Base-by-base conservation (phyloP, 2,888 invertebrate species). In the Pandemis heparana region DNA sequence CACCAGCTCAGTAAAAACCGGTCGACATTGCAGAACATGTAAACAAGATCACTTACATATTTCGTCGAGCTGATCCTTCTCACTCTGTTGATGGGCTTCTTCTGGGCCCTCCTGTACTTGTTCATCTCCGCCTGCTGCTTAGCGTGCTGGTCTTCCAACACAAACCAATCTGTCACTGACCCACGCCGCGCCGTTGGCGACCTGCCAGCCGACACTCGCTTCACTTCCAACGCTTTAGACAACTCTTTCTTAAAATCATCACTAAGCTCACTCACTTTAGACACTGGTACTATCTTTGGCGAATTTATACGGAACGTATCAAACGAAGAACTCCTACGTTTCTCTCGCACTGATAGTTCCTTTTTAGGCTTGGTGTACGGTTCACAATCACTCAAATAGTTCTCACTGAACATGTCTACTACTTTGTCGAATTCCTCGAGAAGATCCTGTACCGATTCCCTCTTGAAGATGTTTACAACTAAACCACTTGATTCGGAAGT, bases 161-260 rank as follows among this genome's bases (percentile, higher is more conserved):
- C 91, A 74, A 92, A 93, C 90, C 94, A 94, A 81, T 94, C 94
- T 4, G 94, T 94, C 73, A 92, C 94, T 0, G 94, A 94, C 5
- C 92, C 92, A 59, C 94, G 83, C 62, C 94, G 85, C 6, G 80
- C 83, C 41, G 82, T 79, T 69, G 79, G 82, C 51, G 79, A 76
- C 32, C 77, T 74, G 60, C 80, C 80, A 64, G 69, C 81, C 79
- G 79, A 81, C 0, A 70, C 78, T 76, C 85, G 87, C 76, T 87
- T 89, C 51, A 82, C 83, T 82, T 81, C 83, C 75, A 93, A 80
- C 74, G 86, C 83, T 78, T 80, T 81, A 6, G 88, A 82, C 80
- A 94, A 84, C 83, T 94, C 92, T 12, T 80, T 81, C 77, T 89
- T 92, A 67, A 94, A 94, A 77, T 90, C 90, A 7, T 92, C 94